Conservation (phyloP, 2,888 invertebrate genomes). For the Protodeltote pygarga region DNA sequence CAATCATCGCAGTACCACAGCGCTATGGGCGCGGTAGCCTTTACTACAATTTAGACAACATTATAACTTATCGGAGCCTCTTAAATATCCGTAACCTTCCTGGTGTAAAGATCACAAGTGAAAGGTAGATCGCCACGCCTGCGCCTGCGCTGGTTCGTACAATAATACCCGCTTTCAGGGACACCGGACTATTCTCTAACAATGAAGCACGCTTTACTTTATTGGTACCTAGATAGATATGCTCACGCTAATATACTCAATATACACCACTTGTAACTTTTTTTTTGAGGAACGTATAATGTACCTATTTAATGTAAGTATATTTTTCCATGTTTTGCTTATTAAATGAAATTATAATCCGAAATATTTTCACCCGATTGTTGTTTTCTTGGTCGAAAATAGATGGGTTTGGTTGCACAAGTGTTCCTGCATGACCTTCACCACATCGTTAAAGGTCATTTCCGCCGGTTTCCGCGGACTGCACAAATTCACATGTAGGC, state of each 20-base stretch:
- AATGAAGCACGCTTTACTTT: constrained; percentile 1
- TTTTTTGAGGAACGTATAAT: too few relatives aligned
- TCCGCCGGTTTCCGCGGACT: constrained; percentile 1
- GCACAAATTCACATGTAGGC: not conserved
- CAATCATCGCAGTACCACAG: not conserved
- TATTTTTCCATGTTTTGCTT: too few relatives aligned
- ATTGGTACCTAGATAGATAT: too few relatives aligned
- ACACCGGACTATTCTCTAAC: not conserved
- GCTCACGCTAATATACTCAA: too few relatives aligned
- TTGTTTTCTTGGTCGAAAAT: constrained; percentile 1
- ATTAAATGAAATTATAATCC: too few relatives aligned
- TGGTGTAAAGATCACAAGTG: constrained; percentile 22
- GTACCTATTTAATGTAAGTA: too few relatives aligned
- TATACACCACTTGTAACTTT: too few relatives aligned
- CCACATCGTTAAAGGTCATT: not conserved
- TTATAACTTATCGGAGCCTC: not conserved
- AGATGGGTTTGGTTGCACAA: constrained; percentile 2
- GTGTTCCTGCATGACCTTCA: not conserved
- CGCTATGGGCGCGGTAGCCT: too few relatives aligned
- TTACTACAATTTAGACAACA: constrained; percentile 1
- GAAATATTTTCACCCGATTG: not conserved
- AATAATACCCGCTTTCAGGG: constrained; percentile 11
- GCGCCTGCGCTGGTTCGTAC: too few relatives aligned
- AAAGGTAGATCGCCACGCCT: constrained; percentile 25
- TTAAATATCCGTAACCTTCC: constrained; percentile 15